phyloP scores from a whole-genome alignment of 2,888 invertebrate species.

The Drosophila mimetica region DNA sequence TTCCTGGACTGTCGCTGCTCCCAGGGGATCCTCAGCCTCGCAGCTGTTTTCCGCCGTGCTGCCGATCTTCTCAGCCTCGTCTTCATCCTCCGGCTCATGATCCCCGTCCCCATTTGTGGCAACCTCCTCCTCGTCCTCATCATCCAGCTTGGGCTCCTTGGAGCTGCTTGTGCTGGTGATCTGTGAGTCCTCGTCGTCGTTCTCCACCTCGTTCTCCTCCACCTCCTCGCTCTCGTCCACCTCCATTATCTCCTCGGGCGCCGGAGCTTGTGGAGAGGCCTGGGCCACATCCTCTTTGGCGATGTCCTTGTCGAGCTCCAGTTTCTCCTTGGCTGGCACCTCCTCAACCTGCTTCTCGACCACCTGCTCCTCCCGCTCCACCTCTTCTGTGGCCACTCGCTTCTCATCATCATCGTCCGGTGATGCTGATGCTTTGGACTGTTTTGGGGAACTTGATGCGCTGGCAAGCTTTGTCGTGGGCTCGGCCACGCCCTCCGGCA shows the following conservation, averaged over 20 bases:
- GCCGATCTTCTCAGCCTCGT: constrained; percentile 70
- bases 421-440: constrained; percentile 18
- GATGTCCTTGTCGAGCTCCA: constrained; percentile 26
- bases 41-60: constrained; percentile 73
- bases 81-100: constrained; percentile 60
- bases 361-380: constrained; percentile 20
- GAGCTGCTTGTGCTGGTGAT: constrained; percentile 79
- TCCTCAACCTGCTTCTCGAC: constrained; percentile 51
- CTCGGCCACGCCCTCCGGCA: constrained; percentile 80
- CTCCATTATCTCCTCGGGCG: constrained; percentile 63
- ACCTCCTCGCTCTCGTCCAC: constrained; percentile 63
- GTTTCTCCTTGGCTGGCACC: constrained; percentile 23
- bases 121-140: constrained; percentile 68
- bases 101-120: constrained; percentile 74
- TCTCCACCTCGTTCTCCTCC: constrained; percentile 42
- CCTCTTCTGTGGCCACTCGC: constrained; percentile 13
- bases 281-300: constrained; percentile 50
- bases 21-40: constrained; percentile 73
- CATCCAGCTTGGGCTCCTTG: constrained; percentile 52
- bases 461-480: constrained; percentile 71
- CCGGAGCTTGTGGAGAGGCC: constrained; percentile 56
- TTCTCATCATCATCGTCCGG: constrained; percentile 7
- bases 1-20: constrained; percentile 46
- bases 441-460: constrained; percentile 37
- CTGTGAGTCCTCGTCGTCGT: constrained; percentile 80